Evolutionary conservation across 2,797 vertebrate genomes (phyloP).

Genomic region (Sciurus carolinensis): DNA sequence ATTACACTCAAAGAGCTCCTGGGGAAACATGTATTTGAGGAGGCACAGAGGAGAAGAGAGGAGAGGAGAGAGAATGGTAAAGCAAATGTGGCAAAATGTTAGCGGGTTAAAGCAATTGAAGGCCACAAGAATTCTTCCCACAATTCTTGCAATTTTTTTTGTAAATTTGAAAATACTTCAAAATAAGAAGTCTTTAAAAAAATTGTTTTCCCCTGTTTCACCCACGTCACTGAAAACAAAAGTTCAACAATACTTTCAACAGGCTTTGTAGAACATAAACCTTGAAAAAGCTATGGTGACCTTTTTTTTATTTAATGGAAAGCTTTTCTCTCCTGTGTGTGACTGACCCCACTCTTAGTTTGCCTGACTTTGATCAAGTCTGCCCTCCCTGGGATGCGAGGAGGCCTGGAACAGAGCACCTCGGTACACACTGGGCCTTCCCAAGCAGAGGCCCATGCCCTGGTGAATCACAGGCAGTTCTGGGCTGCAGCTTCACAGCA

Average conservation of each 20-base stretch:
- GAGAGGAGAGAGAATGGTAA: too few species aligned
- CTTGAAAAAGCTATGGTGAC: neutral
- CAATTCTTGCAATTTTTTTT: too few species aligned
- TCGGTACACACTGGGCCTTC: neutral
- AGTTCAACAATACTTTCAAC: neutral
- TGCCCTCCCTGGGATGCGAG: neutral
- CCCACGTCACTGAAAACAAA: neutral
- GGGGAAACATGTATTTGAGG: too few species aligned
- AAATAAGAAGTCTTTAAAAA: too few species aligned
- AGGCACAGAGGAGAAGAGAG: too few species aligned
- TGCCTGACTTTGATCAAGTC: neutral
- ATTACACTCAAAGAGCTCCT: too few species aligned
- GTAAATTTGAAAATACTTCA: too few species aligned
- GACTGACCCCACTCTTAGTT: neutral
- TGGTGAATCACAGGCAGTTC: too few species aligned
- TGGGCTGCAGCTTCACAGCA: neutral
- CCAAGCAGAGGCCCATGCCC: neutral
- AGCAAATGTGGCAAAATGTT: too few species aligned
- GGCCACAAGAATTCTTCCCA: too few species aligned
- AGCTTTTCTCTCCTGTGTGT: fast-evolving
- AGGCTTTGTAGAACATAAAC: neutral
- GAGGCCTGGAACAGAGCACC: too few species aligned
- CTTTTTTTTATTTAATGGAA: neutral
- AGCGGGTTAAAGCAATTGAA: too few species aligned
- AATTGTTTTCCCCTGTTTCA: neutral